These are phyloP conservation scores for Brienomyrus longianalis DNA, from an alignment of 2,113 vertebrate species.

Conservation along the genomic window DNA sequence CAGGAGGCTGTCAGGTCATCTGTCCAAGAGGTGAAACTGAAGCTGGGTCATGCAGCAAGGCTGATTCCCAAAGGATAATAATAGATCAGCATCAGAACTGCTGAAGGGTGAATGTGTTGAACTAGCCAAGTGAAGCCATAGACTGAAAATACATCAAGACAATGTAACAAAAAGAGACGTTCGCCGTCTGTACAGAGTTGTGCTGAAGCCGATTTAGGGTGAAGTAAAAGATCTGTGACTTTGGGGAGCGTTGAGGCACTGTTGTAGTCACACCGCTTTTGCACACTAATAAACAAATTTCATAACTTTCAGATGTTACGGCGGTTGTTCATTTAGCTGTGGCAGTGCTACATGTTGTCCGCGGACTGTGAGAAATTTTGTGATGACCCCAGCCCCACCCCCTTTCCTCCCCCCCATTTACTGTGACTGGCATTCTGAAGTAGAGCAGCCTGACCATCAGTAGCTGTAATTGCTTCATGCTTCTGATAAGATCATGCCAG, in stretches of 20 bases:
- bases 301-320: neutral
- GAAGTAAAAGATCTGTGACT: neutral
- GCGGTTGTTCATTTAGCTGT: neutral
- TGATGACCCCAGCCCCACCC: neutral
- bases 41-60: neutral
- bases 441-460: neutral
- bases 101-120: neutral
- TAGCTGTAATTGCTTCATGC: neutral
- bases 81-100: neutral
- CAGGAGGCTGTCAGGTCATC: neutral
- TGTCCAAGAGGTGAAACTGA: neutral
- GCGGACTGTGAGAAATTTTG: neutral
- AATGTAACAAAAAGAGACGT: neutral
- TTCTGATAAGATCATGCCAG: neutral
- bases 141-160: neutral
- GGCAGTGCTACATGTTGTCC: neutral
- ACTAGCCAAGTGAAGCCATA: neutral
- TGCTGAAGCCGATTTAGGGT: neutral
- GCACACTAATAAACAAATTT: neutral
- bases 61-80: neutral
- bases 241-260: neutral
- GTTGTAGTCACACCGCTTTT: neutral
- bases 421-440: neutral
- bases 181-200: neutral
- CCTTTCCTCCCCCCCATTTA: neutral